phyloP scores from a whole-genome alignment of 1,140 invertebrate species.

The Aethina tumida region DNA sequence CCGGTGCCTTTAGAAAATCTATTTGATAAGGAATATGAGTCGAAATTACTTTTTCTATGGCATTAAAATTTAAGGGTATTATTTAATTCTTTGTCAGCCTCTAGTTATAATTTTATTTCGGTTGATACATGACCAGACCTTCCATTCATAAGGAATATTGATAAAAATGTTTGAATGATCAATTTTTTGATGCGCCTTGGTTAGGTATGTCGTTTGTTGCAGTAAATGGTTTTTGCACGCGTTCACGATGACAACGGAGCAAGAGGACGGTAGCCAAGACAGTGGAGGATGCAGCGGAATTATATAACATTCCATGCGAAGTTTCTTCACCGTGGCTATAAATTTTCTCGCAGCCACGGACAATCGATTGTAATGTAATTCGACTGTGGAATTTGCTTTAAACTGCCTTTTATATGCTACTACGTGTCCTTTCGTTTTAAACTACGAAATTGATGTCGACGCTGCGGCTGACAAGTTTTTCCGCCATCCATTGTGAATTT shows the following conservation, averaged over 20 bases:
- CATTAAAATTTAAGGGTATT: not conserved
- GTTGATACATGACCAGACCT: no score
- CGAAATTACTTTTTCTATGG: not conserved
- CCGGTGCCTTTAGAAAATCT: conserved; percentile 2
- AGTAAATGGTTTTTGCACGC: no score
- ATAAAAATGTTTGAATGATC: no score
- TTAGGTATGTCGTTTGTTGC: conserved; percentile 10
- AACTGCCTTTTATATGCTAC: conserved; percentile 13
- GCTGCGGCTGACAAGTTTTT: conserved; percentile 8
- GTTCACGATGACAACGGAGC: no score
- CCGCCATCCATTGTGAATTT: no score
- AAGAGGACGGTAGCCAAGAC: no score
- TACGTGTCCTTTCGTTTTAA: conserved; percentile 12
- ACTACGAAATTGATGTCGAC: conserved; percentile 10
- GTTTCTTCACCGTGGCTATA: conserved; percentile 1
- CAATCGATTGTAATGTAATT: conserved; percentile 14
- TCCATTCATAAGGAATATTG: no score
- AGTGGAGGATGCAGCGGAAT: no score
- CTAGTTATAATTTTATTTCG: no score
- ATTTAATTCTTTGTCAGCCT: no score
- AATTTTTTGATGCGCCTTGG: no score
- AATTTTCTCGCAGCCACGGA: conserved; percentile 7
- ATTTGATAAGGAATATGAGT: not conserved
- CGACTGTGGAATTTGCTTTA: conserved; percentile 13
- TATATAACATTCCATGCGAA: conserved; percentile 10